Evolutionary conservation across 1,140 invertebrate species (phyloP).

Genomic region (Sitobion miscanthi): DNA sequence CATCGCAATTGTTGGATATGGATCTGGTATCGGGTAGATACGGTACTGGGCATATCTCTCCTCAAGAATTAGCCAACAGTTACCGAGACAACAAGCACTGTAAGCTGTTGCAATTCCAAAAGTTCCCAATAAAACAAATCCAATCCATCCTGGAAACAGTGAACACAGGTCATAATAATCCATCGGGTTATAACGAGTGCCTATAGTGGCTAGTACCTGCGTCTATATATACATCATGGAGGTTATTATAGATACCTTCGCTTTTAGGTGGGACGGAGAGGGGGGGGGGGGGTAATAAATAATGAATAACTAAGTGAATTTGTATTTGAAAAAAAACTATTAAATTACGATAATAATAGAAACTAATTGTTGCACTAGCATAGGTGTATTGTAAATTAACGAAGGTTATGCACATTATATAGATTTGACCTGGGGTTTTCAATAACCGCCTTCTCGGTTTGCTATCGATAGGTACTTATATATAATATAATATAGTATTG

Average conservation of each 20-base stretch:
- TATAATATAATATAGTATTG: not conserved
- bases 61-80: conserved; percentile 76
- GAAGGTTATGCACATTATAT: no score
- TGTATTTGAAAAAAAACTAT: not conserved
- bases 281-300: no score
- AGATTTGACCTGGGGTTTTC: not conserved
- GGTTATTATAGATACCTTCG: no score
- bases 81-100: conserved; percentile 70
- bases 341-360: not conserved
- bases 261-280: no score
- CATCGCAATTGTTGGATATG: conserved; percentile 73
- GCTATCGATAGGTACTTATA: not conserved
- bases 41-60: conserved; percentile 70
- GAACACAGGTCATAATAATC: not conserved
- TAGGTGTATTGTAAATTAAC: not conserved
- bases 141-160: conserved; percentile 69
- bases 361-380: not conserved
- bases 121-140: conserved; percentile 68
- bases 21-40: conserved; percentile 65
- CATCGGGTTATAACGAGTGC: not conserved
- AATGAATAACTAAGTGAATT: not conserved
- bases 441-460: not conserved
- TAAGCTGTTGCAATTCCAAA: conserved; percentile 69
- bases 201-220: not conserved
- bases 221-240: no score